These are phyloP conservation scores for Steromphala cineraria DNA, from an alignment of 2,888 invertebrate species.

Conservation along the genomic window DNA sequence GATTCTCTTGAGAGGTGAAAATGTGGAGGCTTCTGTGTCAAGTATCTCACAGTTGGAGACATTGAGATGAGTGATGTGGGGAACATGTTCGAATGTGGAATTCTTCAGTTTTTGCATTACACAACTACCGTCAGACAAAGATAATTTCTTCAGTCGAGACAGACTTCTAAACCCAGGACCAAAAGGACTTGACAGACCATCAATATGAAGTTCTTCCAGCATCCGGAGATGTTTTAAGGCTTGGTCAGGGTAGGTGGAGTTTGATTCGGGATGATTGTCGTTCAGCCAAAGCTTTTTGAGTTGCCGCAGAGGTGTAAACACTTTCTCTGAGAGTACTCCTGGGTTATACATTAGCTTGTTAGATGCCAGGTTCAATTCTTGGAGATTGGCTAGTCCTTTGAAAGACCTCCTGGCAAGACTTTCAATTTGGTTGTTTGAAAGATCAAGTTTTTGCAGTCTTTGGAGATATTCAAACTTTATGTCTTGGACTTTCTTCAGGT, in stretches of 20 bases:
- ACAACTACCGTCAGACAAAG: background rate
- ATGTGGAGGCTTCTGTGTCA: background rate
- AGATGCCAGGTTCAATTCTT: background rate
- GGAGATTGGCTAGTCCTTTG: background rate
- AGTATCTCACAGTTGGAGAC: background rate
- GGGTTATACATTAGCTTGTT: background rate
- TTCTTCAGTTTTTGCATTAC: background rate
- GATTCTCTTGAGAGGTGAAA: background rate
- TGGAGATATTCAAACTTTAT: background rate
- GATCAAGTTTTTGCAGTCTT: background rate
- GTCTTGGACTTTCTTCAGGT: background rate
- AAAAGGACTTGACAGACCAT: background rate
- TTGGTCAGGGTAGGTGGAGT: background rate
- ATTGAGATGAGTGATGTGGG: background rate
- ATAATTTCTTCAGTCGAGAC: background rate
- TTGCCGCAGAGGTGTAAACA: background rate
- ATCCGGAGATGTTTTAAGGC: too few relatives aligned
- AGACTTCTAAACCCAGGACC: background rate
- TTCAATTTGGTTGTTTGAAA: background rate
- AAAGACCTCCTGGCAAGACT: background rate
- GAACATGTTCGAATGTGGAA: background rate
- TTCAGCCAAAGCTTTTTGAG: background rate
- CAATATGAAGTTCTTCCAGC: background rate
- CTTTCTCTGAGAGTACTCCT: background rate
- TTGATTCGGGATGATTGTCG: background rate